Evolutionary conservation across 64 coral and sea anemone species (phyloP), one percentile per base, ranked within the genome.

Genomic region (Stichodactyla mertensii): DNA sequence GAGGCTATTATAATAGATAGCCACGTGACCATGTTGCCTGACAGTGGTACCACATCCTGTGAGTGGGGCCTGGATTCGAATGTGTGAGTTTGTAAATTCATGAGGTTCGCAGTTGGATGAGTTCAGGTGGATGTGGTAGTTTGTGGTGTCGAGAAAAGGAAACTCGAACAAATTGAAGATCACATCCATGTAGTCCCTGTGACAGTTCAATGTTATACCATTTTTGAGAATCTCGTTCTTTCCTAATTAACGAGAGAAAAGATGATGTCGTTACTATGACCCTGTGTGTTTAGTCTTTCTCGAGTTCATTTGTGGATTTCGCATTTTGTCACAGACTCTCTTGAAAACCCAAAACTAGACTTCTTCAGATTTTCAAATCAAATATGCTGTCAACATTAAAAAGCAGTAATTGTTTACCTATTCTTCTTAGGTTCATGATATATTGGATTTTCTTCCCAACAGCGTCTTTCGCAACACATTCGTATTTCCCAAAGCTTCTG

Each of bases 111-210:
- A 74, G 6, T 74, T 23, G 4, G 69, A 74, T 74, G 69, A 74
- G 69, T 74, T 74, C 8, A 74, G 69, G 10, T 74, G 69, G 69
- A 74, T 74, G 24, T 74, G 69, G 26, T 74, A 74, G 69, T 74
- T 74, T n/a, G 14, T 74, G 10, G 69, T 9, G 69, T 74, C 69
- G 24, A 74, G 69, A 31, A 74, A 74, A 23, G 69, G 69, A 31
- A 31, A 74, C 69, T 74, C 69, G 10, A 31, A 74, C 10, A 74
- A 23, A 31, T 31, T 74, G 69, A 74, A 74, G 0, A 23, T 74
- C 24, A 74, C 24, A 31, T 74, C 69, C 69, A 74, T 74, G 24
- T 74, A 74, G 69, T 74, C 24, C 24, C 36, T 12, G 24, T 74
- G 12, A 23, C 69, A 74, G 26, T 74, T 74, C 9, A 74, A 74